phyloP scores from a whole-genome alignment of 2,797 vertebrate genomes.

The Sternarchorhynchus goeldii region DNA sequence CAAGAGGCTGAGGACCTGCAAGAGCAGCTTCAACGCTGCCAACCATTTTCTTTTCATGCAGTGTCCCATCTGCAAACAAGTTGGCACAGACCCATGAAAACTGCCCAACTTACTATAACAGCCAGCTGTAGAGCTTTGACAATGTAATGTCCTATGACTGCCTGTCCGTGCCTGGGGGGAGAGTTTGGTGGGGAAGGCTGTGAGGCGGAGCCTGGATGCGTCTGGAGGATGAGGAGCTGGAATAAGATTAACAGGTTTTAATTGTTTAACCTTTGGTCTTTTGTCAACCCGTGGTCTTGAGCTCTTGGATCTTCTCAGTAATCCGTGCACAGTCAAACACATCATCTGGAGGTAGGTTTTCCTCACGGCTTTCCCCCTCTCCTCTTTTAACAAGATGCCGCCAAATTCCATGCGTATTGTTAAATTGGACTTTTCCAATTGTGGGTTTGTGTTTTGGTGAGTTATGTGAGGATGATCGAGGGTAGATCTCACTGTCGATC shows the following conservation, averaged over 20 bases:
- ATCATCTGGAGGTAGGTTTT: conserved; percentile 59
- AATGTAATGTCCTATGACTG: background rate
- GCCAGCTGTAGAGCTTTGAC: no score
- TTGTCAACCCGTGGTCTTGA: conserved; percentile 67
- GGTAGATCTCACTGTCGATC: no score
- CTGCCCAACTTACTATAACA: no score
- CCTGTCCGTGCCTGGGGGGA: background rate
- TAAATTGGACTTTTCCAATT: no score
- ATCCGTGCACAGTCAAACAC: conserved; percentile 44
- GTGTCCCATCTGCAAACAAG: no score
- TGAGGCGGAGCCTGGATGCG: background rate
- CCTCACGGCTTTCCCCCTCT: background rate
- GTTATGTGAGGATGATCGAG: no score
- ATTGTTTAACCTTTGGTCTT: conserved; percentile 75
- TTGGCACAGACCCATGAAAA: no score
- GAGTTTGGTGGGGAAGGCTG: conserved; percentile 1
- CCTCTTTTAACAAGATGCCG: background rate
- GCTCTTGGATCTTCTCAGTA: conserved; percentile 18
- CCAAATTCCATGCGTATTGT: no score
- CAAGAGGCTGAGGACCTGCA: no score
- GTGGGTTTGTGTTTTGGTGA: no score
- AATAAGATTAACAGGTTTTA: conserved; percentile 72
- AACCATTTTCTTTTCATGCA: no score
- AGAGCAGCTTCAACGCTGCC: no score
- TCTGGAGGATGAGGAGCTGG: conserved; percentile 43